A percentile compares a stretch with the other conserved stretches of the same genome.
Conservation (phyloP, 2,888 invertebrate genomes). For the Epiblema foenella region DNA sequence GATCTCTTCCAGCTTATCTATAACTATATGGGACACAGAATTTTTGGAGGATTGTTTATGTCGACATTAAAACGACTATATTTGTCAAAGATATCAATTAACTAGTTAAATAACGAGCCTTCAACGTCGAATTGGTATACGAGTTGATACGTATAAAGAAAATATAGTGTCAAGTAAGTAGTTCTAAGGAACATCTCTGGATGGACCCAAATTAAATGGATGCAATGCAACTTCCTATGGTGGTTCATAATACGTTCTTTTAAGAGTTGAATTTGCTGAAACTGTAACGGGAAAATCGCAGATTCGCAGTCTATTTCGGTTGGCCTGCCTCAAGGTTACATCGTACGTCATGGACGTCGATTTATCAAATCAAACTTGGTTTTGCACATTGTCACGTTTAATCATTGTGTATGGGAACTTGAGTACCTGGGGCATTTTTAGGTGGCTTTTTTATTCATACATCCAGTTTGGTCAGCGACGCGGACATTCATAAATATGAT, state of each 20-base stretch:
- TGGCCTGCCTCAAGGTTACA: constrained; percentile 43
- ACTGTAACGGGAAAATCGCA: constrained; percentile 36
- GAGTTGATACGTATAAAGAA: no score
- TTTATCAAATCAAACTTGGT: constrained; percentile 24
- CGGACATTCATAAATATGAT: no score
- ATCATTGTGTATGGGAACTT: neutral
- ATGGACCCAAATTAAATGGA: no score
- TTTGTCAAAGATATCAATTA: no score
- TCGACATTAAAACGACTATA: neutral
- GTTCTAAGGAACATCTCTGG: no score
- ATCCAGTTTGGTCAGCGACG: no score
- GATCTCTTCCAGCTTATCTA: no score
- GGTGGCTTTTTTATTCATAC: neutral
- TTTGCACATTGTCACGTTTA: constrained; percentile 21
- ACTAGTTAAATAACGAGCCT: no score
- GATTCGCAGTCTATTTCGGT: constrained; percentile 55
- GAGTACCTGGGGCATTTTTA: neutral
- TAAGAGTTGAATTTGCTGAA: constrained; percentile 9
- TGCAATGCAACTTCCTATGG: no score
- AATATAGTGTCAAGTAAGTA: no score
- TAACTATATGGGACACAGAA: no score
- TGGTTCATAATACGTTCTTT: neutral
- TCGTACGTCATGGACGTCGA: constrained; percentile 51
- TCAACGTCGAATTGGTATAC: no score
- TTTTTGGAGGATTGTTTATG: neutral